These are phyloP conservation scores for Salvator merianae DNA, from an alignment of 2,113 vertebrate species.

Conservation along the genomic window DNA sequence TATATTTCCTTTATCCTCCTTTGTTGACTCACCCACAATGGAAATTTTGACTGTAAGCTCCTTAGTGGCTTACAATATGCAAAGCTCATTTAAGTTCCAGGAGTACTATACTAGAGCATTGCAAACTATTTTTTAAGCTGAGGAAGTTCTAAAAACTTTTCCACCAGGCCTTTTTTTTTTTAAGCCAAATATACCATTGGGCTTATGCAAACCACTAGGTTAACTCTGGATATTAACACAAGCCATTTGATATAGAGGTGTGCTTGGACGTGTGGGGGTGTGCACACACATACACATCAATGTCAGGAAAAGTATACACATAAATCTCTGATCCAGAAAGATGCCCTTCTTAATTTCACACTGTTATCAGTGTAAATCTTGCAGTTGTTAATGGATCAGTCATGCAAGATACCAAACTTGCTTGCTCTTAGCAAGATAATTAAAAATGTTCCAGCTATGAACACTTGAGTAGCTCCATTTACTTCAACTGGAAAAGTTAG, in stretches of 20 bases:
- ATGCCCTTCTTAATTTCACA: not conserved
- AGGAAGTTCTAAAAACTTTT: not conserved
- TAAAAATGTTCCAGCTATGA: slow-evolving; percentile 18
- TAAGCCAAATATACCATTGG: not conserved
- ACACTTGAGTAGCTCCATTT: slow-evolving; percentile 22
- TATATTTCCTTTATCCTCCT: not conserved
- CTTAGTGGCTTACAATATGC: too few relatives aligned
- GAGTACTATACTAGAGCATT: not conserved
- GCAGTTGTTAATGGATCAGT: slow-evolving; percentile 35
- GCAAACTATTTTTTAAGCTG: not conserved
- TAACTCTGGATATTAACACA: not conserved
- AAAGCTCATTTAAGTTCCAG: too few relatives aligned
- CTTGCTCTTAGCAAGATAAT: slow-evolving; percentile 34
- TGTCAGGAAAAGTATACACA: not conserved
- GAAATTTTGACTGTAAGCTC: not conserved
- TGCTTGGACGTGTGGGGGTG: not conserved
- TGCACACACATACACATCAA: not conserved
- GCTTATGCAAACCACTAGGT: not conserved
- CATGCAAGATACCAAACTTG: slow-evolving; percentile 38
- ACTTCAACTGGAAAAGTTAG: slow-evolving; percentile 14
- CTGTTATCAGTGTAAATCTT: slow-evolving; percentile 30
- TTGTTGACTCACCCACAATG: not conserved
- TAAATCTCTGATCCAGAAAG: not conserved
- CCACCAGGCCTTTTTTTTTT: not conserved
- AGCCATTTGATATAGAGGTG: not conserved